phyloP scores from a whole-genome alignment of 2,113 vertebrate species.

The Antennarius striatus region DNA sequence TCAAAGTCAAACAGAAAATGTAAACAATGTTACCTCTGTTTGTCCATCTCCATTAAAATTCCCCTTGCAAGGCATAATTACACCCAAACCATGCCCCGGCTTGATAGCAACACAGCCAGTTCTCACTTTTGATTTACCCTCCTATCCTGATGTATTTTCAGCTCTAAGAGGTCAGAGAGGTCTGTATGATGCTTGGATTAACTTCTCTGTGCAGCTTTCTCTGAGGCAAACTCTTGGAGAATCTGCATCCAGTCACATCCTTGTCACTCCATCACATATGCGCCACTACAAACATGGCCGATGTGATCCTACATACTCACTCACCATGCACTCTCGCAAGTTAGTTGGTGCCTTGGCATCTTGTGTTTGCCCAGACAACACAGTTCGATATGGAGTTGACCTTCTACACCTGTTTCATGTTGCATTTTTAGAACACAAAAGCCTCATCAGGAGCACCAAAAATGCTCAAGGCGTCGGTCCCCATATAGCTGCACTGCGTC shows the following conservation, averaged over 20 bases:
- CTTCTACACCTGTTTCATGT: conserved; percentile 74
- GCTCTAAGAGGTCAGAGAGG: conserved; percentile 76
- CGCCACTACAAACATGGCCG: conserved; percentile 83
- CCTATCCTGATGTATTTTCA: conserved; percentile 80
- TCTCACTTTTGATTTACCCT: conserved; percentile 77
- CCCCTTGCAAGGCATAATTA: conserved; percentile 44
- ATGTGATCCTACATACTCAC: conserved; percentile 82
- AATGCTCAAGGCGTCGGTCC: conserved; percentile 79
- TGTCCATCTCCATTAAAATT: conserved; percentile 58
- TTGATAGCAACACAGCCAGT: conserved; percentile 62
- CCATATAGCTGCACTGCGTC: conserved; percentile 77
- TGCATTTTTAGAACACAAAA: conserved; percentile 79
- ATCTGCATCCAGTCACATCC: conserved; percentile 63
- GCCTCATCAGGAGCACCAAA: conserved; percentile 79
- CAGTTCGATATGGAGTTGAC: conserved; percentile 49
- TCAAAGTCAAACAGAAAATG: conserved; percentile 23
- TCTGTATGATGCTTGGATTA: conserved; percentile 81
- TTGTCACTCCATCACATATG: conserved; percentile 83
- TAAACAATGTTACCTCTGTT: conserved; percentile 23
- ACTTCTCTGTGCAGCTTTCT: conserved; percentile 81
- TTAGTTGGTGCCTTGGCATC: conserved; percentile 66
- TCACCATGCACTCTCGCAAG: conserved; percentile 67
- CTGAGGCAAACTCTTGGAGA: conserved; percentile 76
- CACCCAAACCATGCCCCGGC: conserved; percentile 13
- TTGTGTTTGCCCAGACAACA: conserved; percentile 52